Base-by-base conservation (phyloP, 2,888 invertebrate genomes). In the Xiphydria camelus region DNA sequence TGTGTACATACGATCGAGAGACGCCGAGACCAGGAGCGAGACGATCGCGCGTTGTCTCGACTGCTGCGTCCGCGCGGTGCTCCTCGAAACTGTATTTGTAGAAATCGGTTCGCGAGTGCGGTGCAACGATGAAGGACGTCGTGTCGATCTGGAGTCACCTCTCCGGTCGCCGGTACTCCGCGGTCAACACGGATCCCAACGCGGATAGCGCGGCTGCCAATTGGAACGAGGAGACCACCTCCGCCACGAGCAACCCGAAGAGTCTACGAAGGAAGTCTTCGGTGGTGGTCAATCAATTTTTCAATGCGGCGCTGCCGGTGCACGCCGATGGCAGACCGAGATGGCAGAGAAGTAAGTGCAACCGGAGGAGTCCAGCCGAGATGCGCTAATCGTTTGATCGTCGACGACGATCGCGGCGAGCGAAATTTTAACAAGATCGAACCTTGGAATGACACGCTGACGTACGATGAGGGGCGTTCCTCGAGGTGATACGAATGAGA, bases 61-160 rank as follows among this genome's bases (percentile, higher is more conserved):
- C n/a, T n/a, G n/a, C n/a, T n/a, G n/a, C n/a, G n/a, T n/a, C n/a
- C n/a, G n/a, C n/a, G n/a, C n/a, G n/a, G n/a, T n/a, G n/a, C n/a
- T n/a, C n/a, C n/a, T n/a, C n/a, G n/a, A n/a, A n/a, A n/a, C n/a
- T n/a, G n/a, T n/a, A n/a, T n/a, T n/a, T n/a, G n/a, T n/a, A n/a
- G n/a, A n/a, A n/a, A 2, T 29, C 29, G 9, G 4, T 6, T 21
- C 12, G 12, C 17, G 14, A 41, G 38, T 40, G 41, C 26, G 35
- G 31, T 25, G 10, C 45, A 31, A 73, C 62, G 56, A 86, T 86
- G 86, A 85, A 85, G 75, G 85, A 85, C 57, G 68, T 85, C 12
- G 76, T 78, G 56, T 80, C 82, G 73, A 80, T 84, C 55, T 85
- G 81, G 82, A 79, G 75, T 38, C 73, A 76, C 20, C 71, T 82